phyloP scores from a whole-genome alignment of 2,797 vertebrate genomes.

The Hippoglossus hippoglossus region DNA sequence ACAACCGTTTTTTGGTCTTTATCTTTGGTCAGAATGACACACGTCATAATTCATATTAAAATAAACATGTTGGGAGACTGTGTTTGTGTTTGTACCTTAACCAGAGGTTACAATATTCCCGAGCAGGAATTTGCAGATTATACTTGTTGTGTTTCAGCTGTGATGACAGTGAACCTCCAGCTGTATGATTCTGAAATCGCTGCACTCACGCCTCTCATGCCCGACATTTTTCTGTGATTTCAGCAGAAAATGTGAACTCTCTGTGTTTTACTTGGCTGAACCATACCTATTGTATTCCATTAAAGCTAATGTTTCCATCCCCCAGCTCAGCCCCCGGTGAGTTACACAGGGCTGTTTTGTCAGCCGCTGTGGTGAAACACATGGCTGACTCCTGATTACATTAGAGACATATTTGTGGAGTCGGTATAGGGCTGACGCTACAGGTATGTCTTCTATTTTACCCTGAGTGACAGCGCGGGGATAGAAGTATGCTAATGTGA shows the following conservation, averaged over 20 bases:
- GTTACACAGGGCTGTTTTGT: slow-evolving; percentile 29
- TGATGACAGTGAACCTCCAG: not conserved
- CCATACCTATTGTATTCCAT: slow-evolving; percentile 31
- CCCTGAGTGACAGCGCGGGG: slow-evolving; percentile 47
- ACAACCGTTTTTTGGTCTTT: too few species aligned
- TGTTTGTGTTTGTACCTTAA: not conserved
- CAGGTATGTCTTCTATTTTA: slow-evolving; percentile 55
- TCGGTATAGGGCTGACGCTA: slow-evolving; percentile 35
- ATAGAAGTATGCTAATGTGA: slow-evolving; percentile 69
- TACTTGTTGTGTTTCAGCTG: not conserved
- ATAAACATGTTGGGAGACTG: not conserved
- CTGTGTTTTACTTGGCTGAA: slow-evolving; percentile 41
- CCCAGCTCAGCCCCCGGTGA: slow-evolving; percentile 6
- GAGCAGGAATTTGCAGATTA: not conserved
- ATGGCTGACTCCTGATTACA: slow-evolving; percentile 61
- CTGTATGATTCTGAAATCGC: not conserved
- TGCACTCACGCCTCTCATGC: not conserved
- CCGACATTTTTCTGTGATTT: slow-evolving; percentile 6
- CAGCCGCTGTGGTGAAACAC: slow-evolving; percentile 47
- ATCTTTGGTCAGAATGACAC: too few species aligned
- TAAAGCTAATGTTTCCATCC: slow-evolving; percentile 47
- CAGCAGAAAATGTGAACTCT: slow-evolving; percentile 30
- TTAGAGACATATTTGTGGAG: slow-evolving; percentile 55
- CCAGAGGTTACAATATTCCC: not conserved
- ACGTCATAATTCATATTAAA: not conserved